Evolutionary conservation across 2,113 vertebrate genomes (phyloP), one percentile per base, ranked within the genome.

Genomic region (Petromus typicus): DNA sequence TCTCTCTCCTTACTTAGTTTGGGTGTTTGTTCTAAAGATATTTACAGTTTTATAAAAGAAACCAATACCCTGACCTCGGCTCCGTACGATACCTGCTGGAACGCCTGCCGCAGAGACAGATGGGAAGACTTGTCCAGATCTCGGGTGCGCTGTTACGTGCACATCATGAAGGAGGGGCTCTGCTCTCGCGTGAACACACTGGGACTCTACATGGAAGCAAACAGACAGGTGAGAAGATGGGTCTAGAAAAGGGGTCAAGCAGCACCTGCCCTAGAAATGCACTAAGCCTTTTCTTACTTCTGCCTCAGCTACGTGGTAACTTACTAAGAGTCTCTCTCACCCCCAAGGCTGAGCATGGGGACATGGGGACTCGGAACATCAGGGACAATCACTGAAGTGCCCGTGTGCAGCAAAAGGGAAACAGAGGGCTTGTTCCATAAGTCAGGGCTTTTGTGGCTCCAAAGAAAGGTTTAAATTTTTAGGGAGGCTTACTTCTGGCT

Each of bases 171-270:
- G 84, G 98, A 99, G 66, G 99, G 99, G 25, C 98, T 99, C 79
- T 99, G 99, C 97, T 99, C 97, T 98, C 99, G 99, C 51, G 99
- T 99, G 93, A 99, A 99, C 97, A 99, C 99, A 8, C 98, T 99
- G 20, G 99, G 99, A 16, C 98, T 99, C 66, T 99, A 99, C 95
- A 99, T 99, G 85, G 99, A 99, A 96, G 99, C 99, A 66, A 99
- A 99, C 98, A 98, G 99, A 91, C 99, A 99, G 99, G 99, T 99
- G 96, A 99, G 99, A 89, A 32, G 64, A 67, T 66, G 23, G 23
- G 7, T 80, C 92, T 79, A 83, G 63, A 89, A 86, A 40, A 75
- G 18, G 40, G 59, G 45, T 59, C 30, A 88, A n/a, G 51, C 23
- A 51, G 8, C 34, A 80, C 25, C 32, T 88, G 56, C 27, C 63